phyloP scores from a whole-genome alignment of 2,888 invertebrate species.

The Callyntrura guangdongensis region DNA sequence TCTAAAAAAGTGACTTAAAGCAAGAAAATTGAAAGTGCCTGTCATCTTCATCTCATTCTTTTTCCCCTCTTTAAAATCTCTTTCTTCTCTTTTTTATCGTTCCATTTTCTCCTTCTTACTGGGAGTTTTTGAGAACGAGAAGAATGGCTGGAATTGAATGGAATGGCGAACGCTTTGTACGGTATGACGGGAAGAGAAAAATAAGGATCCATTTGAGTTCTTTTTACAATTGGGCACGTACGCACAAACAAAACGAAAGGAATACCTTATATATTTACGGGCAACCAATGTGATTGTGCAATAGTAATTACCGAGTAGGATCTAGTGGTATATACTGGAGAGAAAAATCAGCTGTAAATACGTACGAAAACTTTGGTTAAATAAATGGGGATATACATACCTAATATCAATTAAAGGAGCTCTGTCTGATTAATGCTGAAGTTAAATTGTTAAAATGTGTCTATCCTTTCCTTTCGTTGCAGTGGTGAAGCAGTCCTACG shows the following conservation, averaged over 20 bases:
- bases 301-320: constrained; percentile 3
- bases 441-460: neutral
- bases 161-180: constrained; percentile 3
- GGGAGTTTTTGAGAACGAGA: neutral
- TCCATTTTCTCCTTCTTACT: constrained; percentile 26
- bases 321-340: no score
- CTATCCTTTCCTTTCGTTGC: constrained; percentile 30
- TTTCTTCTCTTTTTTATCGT: constrained; percentile 17
- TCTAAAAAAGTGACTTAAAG: constrained; percentile 63
- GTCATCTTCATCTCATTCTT: constrained; percentile 69
- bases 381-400: neutral
- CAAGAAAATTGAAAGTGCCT: constrained; percentile 70
- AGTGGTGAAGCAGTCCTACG: constrained; percentile 84
- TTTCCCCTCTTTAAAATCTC: constrained; percentile 37
- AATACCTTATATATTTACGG: constrained; percentile 18
- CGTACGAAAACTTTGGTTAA: no score
- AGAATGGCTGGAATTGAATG: constrained; percentile 30
- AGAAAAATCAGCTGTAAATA: no score
- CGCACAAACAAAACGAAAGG: constrained; percentile 38
- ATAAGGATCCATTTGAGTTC: constrained; percentile 14
- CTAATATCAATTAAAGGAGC: neutral
- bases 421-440: neutral
- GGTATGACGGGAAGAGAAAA: neutral
- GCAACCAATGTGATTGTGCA: constrained; percentile 21
- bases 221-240: constrained; percentile 11